Evolutionary conservation across 2,888 invertebrate species (phyloP), one percentile per base, ranked within the genome.

Genomic region (Drosophila fungiperda): DNA sequence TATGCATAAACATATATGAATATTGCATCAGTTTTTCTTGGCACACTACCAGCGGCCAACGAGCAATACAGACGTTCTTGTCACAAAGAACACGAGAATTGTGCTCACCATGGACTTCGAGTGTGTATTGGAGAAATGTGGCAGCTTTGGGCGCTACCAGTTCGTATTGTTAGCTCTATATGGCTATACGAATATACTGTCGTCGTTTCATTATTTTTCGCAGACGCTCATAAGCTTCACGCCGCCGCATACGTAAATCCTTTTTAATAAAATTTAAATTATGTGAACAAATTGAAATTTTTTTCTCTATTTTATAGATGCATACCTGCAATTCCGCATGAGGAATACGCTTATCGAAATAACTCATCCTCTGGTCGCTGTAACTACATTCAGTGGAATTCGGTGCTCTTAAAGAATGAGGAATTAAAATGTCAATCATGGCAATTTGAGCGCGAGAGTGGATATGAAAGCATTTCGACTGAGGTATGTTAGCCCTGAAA

Each of bases 391-490:
- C 52, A 58, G 1, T 71, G 60, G 63, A 49, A 80, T 55, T 23
- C 49, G 0, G 50, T 50, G 20, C 79, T 11, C 68, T 72, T 26
- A 50, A 58, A 3, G 66, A 83, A 58, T 78, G 87, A 70, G 12
- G 72, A 78, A 11, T 76, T 57, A 4, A 70, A 68, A 20, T 94
- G 94, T 77, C 68, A 92, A 33, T 93, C 94, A 17, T 95, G 95
- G 95, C 92, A 93, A 29, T 96, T 94, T 83, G 94, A 94, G 65
- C 93, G 92, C 40, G 94, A 94, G 26, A 94, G 93, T 81, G 94
- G 93, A 35, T 94, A 94, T 77, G 91, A 94, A 55, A 95, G 95
- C 77, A 94, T 95, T 53, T 94, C 95, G 11, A 94, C 95, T 58
- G 94, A 95, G 93, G 95, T 95, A 91, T 87, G 87, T 72, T 2